phyloP scores from a whole-genome alignment of 2,113 vertebrate genomes.

The Dissostichus mawsoni region DNA sequence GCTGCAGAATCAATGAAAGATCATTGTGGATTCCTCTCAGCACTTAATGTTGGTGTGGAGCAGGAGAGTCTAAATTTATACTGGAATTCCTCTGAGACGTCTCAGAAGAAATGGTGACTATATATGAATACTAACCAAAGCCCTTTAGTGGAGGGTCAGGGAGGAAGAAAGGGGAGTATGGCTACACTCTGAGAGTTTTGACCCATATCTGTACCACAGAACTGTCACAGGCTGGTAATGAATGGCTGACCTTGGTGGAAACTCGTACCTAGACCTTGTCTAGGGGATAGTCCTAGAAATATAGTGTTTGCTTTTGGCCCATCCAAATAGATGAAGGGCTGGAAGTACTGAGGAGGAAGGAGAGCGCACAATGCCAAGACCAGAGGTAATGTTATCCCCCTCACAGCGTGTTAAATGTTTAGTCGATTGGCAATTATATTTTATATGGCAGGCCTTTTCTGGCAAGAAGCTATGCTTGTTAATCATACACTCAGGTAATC shows the following conservation, averaged over 20 bases:
- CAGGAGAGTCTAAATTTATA: slow-evolving; percentile 64
- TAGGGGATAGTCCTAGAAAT: slow-evolving; percentile 78
- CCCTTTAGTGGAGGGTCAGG: slow-evolving; percentile 64
- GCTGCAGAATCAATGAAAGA: slow-evolving; percentile 64
- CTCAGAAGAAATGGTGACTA: slow-evolving; percentile 41
- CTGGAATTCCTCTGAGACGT: slow-evolving; percentile 53
- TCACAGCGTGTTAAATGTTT: slow-evolving; percentile 9
- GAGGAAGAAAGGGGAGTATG: slow-evolving; percentile 34
- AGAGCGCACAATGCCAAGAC: not conserved
- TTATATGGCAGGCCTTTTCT: slow-evolving; percentile 7
- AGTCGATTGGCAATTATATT: not conserved
- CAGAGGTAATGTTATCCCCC: not conserved
- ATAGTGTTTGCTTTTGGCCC: slow-evolving; percentile 45
- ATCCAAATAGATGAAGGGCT: slow-evolving; percentile 2
- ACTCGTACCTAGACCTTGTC: slow-evolving; percentile 54
- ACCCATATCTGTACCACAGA: slow-evolving; percentile 78
- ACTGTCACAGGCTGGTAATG: slow-evolving; percentile 74
- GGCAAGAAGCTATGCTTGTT: slow-evolving; percentile 6
- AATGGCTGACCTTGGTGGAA: slow-evolving; percentile 76
- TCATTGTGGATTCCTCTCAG: slow-evolving; percentile 54
- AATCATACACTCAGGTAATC: slow-evolving; percentile 25
- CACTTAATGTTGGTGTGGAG: slow-evolving; percentile 37
- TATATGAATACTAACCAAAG: slow-evolving; percentile 36
- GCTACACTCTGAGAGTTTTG: slow-evolving; percentile 59
- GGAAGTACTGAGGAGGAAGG: not conserved